These are phyloP conservation scores for Caiman crocodilus DNA, from an alignment of 2,797 vertebrate species.

Conservation along the genomic window DNA sequence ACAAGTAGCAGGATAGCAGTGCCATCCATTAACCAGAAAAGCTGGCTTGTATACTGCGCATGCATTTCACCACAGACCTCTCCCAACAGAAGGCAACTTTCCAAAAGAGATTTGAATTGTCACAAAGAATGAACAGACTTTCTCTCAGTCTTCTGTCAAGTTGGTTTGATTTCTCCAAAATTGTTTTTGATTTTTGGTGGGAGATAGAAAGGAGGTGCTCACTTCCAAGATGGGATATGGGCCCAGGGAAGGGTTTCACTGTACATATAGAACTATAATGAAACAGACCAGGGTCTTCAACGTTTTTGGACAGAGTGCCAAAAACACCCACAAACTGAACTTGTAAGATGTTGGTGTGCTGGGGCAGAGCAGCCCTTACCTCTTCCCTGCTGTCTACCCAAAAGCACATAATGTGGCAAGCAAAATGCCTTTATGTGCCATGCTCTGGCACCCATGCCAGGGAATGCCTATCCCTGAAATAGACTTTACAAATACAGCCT, in stretches of 20 bases:
- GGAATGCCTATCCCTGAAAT: too few species aligned
- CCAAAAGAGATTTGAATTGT: background rate
- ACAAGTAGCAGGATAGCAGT: background rate
- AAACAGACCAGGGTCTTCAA: background rate
- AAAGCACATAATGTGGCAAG: too few species aligned
- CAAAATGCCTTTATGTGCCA: too few species aligned
- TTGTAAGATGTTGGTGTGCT: too few species aligned
- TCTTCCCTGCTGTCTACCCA: too few species aligned
- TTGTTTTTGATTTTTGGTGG: too few species aligned
- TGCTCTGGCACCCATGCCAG: too few species aligned
- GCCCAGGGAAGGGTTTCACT: background rate
- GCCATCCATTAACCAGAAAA: background rate
- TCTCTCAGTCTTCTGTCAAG: accelerated
- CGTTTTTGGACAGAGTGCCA: too few species aligned
- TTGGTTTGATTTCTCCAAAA: background rate
- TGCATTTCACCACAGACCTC: background rate
- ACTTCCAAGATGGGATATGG: background rate
- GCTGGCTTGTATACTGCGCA: background rate
- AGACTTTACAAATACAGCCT: too few species aligned
- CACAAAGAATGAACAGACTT: background rate
- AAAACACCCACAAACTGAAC: too few species aligned
- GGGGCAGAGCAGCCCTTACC: too few species aligned
- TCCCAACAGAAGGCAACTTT: background rate
- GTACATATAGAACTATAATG: background rate
- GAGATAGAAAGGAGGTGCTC: background rate